Evolutionary conservation across 2,113 vertebrate genomes (phyloP).

Genomic region (Phaethon lepturus): DNA sequence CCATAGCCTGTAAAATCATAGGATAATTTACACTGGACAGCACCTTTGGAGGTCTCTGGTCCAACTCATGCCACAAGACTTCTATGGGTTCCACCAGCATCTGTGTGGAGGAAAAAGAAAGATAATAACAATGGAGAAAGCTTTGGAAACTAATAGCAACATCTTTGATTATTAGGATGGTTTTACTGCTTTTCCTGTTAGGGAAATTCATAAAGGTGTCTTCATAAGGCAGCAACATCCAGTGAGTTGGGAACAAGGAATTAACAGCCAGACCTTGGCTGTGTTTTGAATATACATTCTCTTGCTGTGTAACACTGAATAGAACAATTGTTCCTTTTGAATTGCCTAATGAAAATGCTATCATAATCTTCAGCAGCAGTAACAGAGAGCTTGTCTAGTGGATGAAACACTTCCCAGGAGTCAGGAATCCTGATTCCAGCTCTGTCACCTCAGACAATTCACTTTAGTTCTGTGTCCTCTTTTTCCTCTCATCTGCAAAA

Average conservation of each 20-base stretch:
- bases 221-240: constrained; percentile 10
- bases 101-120: not conserved
- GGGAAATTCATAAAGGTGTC: not conserved
- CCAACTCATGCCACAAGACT: not conserved
- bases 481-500: not conserved
- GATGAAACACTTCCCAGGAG: not conserved
- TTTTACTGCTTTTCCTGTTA: not conserved
- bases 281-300: not conserved
- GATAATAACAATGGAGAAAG: not conserved
- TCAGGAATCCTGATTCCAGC: not conserved
- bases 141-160: not conserved
- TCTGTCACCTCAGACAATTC: not conserved
- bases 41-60: not conserved
- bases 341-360: not conserved
- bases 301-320: not conserved
- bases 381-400: not conserved
- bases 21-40: not conserved
- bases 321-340: constrained; percentile 16
- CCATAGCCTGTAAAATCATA: not conserved
- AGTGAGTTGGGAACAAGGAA: not conserved
- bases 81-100: not conserved
- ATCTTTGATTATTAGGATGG: not conserved
- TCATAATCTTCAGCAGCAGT: constrained; percentile 7
- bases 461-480: not conserved
- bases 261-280: not conserved